phyloP scores from a whole-genome alignment of 1,140 invertebrate species.

The Drosophila lini region DNA sequence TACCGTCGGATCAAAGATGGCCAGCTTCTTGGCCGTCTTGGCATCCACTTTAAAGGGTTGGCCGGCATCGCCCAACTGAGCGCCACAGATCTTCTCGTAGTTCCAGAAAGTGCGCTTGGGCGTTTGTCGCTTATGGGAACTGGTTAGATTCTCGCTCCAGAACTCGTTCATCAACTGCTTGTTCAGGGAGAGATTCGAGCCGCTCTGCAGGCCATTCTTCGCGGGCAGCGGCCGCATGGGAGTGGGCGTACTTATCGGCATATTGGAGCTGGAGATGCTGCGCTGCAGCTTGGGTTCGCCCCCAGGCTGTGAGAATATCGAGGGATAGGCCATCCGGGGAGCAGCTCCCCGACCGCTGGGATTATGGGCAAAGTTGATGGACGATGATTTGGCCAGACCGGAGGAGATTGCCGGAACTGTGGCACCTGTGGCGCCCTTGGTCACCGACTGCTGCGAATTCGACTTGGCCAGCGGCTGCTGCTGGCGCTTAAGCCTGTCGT shows the following conservation, averaged over 20 bases:
- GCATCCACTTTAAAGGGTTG: conserved; percentile 78
- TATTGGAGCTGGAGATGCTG: conserved; percentile 79
- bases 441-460: conserved; percentile 71
- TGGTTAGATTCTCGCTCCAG: conserved; percentile 80
- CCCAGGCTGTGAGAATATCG: conserved; percentile 64
- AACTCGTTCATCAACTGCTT: conserved; percentile 84
- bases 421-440: conserved; percentile 6
- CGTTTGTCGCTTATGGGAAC: conserved; percentile 75
- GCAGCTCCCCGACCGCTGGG: conserved; percentile 16
- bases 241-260: conserved; percentile 55
- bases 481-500: conserved; percentile 73
- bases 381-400: conserved; percentile 67
- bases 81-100: conserved; percentile 82
- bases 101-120: conserved; percentile 82
- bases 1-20: conserved; percentile 78
- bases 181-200: conserved; percentile 79
- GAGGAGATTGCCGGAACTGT: conserved; percentile 1
- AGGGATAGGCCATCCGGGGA: conserved; percentile 73
- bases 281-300: conserved; percentile 72
- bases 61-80: conserved; percentile 68
- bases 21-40: conserved; percentile 80
- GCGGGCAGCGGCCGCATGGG: conserved; percentile 31
- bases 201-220: conserved; percentile 42
- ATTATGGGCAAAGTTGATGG: conserved; percentile 69
- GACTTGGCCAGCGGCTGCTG: conserved; percentile 76